Evolutionary conservation across 2,888 invertebrate species (phyloP), one percentile per base, ranked within the genome.

Genomic region (Idaea straminata): DNA sequence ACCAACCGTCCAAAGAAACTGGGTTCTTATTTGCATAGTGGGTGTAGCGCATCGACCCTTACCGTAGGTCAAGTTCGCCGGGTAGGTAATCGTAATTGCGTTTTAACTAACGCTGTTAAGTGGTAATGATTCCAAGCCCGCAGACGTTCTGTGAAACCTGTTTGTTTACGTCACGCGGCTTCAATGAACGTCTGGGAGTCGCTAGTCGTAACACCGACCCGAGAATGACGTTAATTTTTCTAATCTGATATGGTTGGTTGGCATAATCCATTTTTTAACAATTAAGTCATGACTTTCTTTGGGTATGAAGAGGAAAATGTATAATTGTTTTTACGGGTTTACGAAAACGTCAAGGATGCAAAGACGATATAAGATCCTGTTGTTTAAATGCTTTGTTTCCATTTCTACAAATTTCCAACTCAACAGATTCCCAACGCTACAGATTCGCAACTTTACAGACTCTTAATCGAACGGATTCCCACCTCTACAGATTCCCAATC

Each of bases 41-140:
- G 83, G 76, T 76, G 81, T 74, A 77, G 80, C 79, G 83, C 83
- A 85, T 85, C 87, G 88, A 86, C 88, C 87, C 83, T 85, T 86
- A 75, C 77, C 85, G 84, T 87, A 89, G 92, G 92, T 92, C 92
- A 92, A 92, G 92, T 89, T 88, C 91, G 83, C 77, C 78, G 77
- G 74, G 25, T 16, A 59, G 77, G 78, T 90, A 87, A 87, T 87
- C 86, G 83, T 89, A 87, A 91, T 92, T 90, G 84, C 86, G 85
- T 88, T 83, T 82, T 86, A 83, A 87, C 85, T 87, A 86, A 88
- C 83, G 75, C 77, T 77, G 85, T 88, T 89, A 87, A 73, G 74
- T 77, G 75, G 80, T 83, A 83, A 85, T 85, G 83, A 85, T 83
- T 83, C 78, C 69, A 72, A 74, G 71, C 64, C 72, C 72, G 68